Conservation (phyloP, 1,140 invertebrate species). For the Zaprionus africanus region DNA sequence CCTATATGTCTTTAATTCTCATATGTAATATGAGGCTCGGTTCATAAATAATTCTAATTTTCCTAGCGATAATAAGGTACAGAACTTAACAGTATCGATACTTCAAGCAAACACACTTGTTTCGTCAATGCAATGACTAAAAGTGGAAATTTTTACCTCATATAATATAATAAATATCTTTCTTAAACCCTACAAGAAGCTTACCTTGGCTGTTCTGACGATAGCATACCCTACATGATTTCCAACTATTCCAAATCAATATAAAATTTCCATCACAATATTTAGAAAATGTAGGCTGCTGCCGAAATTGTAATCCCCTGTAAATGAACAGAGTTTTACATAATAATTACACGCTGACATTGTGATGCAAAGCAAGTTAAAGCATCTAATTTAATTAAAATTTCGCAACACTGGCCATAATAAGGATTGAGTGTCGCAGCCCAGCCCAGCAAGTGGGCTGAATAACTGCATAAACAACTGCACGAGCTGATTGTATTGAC, state of each 20-base stretch:
- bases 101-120: too few relatives aligned
- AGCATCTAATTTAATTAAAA: slow-evolving; percentile 32
- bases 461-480: slow-evolving; percentile 70
- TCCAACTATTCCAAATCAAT: neutral
- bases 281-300: neutral
- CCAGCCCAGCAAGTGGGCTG: slow-evolving; percentile 17
- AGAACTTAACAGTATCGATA: too few relatives aligned
- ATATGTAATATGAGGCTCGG: too few relatives aligned
- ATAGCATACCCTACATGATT: neutral
- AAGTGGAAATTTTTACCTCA: too few relatives aligned
- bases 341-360: slow-evolving; percentile 10
- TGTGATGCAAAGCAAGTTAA: slow-evolving; percentile 5
- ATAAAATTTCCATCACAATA: neutral
- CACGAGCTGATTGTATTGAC: slow-evolving; percentile 66
- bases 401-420: slow-evolving; percentile 14
- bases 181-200: neutral
- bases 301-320: slow-evolving; percentile 1
- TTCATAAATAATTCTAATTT: too few relatives aligned
- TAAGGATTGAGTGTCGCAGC: slow-evolving; percentile 22
- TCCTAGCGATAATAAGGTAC: too few relatives aligned
- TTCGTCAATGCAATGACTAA: too few relatives aligned
- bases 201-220: too few relatives aligned
- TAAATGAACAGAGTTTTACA: slow-evolving; percentile 7
- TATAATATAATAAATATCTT: too few relatives aligned
- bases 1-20: too few relatives aligned